Base-by-base conservation (phyloP, 2,113 vertebrate genomes). In the Ophiodon elongatus region DNA sequence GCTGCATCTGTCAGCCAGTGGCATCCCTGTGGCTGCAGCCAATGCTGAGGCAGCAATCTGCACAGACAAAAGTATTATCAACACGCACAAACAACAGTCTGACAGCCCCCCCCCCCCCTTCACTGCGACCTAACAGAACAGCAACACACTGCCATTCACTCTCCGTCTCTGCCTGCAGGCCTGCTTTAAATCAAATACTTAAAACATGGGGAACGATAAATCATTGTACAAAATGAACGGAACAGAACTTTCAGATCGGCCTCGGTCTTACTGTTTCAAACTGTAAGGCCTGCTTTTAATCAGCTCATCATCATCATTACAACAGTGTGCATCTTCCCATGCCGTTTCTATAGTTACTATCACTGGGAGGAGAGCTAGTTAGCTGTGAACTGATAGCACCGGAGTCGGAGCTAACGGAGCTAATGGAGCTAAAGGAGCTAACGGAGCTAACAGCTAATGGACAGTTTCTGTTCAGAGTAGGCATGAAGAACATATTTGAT, bases 11-110 rank as follows among this genome's bases (percentile, higher is more conserved):
- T 86, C 90, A 72, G 91, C 81, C 80, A 77, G 81, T 62, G 85
- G 82, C 82, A 86, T 89, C 85, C 83, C 87, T 76, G 70, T 76
- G 79, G 88, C 89, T 72, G 69, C 37, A 75, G 85, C 73, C 82
- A 54, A 73, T 94, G 92, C 92, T 93, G 91, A 94, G 79, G 73
- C 91, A 92, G 93, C 92, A 73, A 86, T 89, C 83, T 57, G 62
- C 71, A 31, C 85, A 84, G 83, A 92, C 86, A 91, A 91, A 92
- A 88, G 89, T 91, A 91, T 76, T 87, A 91, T 93, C 90, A 73
- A 80, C 83, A 69, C 25, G 27, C 68, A 68, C 90, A 90, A 83
- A 91, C 79, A 89, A 88, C 69, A 82, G 84, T 82, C 64, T 85
- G 85, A 77, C 47, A 13, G 35, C 68, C 37, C 62, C 68, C 60